Evolutionary conservation across 2,797 vertebrate genomes (phyloP).

Genomic region (Parauchenoglanis ngamensis): DNA sequence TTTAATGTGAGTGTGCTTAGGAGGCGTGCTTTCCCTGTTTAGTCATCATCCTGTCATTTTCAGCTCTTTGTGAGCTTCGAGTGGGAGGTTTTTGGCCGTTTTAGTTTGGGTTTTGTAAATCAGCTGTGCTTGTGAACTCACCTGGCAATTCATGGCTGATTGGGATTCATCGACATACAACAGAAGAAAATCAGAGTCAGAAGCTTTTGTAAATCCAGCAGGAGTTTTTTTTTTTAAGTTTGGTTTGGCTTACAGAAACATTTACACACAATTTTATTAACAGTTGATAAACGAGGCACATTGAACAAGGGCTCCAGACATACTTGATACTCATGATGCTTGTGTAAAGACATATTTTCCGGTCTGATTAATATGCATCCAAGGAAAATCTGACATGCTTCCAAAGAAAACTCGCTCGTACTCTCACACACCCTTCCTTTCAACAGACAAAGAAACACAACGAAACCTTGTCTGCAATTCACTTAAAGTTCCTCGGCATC

Average conservation of each 20-base stretch:
- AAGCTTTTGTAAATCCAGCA: background rate
- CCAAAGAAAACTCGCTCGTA: slow-evolving; percentile 8
- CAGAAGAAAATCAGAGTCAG: background rate
- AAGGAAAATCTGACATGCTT: background rate
- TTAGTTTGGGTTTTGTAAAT: background rate
- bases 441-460: background rate
- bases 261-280: background rate
- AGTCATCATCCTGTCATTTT: background rate
- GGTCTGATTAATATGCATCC: slow-evolving; percentile 12
- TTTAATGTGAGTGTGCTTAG: background rate
- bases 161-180: background rate
- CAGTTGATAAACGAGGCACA: background rate
- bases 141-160: background rate
- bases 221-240: background rate
- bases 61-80: background rate
- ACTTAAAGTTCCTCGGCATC: background rate
- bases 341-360: slow-evolving; percentile 10
- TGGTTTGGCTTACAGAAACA: background rate
- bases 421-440: background rate
- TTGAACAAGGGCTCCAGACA: slow-evolving; percentile 9
- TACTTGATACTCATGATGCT: background rate
- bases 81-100: background rate
- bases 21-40: background rate
- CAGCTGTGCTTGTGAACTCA: background rate
- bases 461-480: slow-evolving; percentile 1